phyloP scores from a whole-genome alignment of 2,888 invertebrate genomes.

The Himalopsyche japonica region DNA sequence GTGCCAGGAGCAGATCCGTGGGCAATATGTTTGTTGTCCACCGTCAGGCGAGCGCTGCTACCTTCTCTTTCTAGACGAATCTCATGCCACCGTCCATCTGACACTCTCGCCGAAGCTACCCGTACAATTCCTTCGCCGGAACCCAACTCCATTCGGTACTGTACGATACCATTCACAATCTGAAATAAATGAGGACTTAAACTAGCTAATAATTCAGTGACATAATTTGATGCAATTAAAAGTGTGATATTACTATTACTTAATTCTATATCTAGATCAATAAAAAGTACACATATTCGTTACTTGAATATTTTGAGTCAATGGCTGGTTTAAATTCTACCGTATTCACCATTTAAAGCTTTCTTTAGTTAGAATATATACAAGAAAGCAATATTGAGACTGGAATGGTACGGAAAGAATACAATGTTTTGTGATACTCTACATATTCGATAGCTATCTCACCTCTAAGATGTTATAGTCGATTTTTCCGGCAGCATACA shows the following conservation, averaged over 20 bases:
- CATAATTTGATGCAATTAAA: not conserved
- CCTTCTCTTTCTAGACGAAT: constrained; percentile 73
- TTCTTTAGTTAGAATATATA: too few relatives aligned
- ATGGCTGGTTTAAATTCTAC: too few relatives aligned
- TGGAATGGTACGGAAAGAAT: too few relatives aligned
- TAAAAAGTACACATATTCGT: too few relatives aligned
- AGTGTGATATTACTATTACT: too few relatives aligned
- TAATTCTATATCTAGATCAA: too few relatives aligned
- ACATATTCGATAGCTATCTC: constrained; percentile 29
- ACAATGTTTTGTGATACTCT: too few relatives aligned
- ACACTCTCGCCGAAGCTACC: constrained; percentile 61
- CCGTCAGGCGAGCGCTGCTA: constrained; percentile 74
- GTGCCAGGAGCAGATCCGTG: constrained; percentile 79
- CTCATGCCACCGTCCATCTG: constrained; percentile 49
- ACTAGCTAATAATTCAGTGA: not conserved
- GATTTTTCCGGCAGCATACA: constrained; percentile 82
- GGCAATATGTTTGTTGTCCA: constrained; percentile 75
- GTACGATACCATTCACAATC: constrained; percentile 81
- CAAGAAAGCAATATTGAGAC: too few relatives aligned
- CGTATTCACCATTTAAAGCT: too few relatives aligned
- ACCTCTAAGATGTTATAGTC: constrained; percentile 90
- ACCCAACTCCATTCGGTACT: constrained; percentile 91
- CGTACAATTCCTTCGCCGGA: constrained; percentile 85
- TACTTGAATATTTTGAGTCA: too few relatives aligned
- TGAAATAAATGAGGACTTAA: constrained; percentile 44